Conservation (phyloP, 2,888 invertebrate species). For the Hypena proboscidalis region DNA sequence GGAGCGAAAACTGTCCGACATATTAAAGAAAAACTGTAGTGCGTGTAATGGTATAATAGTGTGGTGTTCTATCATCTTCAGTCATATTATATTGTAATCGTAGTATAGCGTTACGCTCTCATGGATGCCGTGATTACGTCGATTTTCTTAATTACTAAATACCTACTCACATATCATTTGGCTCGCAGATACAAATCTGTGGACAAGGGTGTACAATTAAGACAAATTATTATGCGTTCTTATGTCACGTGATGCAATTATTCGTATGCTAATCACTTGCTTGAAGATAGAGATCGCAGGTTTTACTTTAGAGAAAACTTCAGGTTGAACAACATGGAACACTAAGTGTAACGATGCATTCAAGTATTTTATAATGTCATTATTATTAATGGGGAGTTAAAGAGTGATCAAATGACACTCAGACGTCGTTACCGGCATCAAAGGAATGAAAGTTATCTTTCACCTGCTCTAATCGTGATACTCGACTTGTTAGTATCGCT, state of each 20-base stretch:
- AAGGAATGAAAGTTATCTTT: conserved; percentile 55
- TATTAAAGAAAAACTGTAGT: too few species aligned
- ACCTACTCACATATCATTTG: conserved; percentile 65
- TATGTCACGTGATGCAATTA: conserved; percentile 65
- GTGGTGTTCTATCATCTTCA: too few species aligned
- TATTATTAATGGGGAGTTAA: conserved; percentile 34
- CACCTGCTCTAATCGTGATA: conserved; percentile 47
- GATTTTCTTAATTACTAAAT: conserved; percentile 63
- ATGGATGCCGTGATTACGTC: conserved; percentile 47
- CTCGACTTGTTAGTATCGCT: conserved; percentile 37
- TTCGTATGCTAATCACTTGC: conserved; percentile 49
- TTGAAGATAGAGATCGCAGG: conserved; percentile 37
- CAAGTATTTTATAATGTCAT: conserved; percentile 39
- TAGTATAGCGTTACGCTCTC: conserved; percentile 39
- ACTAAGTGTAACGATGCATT: conserved; percentile 17
- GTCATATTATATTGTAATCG: conserved; percentile 20
- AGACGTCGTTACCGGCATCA: conserved; percentile 48
- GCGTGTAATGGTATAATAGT: too few species aligned
- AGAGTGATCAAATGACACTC: conserved; percentile 44
- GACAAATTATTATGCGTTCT: conserved; percentile 56
- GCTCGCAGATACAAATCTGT: conserved; percentile 54
- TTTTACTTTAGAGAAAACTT: conserved; percentile 36
- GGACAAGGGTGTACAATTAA: conserved; percentile 61
- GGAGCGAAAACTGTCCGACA: too few species aligned
- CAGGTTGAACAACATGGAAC: conserved; percentile 16